phyloP scores from a whole-genome alignment of 2,888 invertebrate genomes.

The Deladenus siricidicola region DNA sequence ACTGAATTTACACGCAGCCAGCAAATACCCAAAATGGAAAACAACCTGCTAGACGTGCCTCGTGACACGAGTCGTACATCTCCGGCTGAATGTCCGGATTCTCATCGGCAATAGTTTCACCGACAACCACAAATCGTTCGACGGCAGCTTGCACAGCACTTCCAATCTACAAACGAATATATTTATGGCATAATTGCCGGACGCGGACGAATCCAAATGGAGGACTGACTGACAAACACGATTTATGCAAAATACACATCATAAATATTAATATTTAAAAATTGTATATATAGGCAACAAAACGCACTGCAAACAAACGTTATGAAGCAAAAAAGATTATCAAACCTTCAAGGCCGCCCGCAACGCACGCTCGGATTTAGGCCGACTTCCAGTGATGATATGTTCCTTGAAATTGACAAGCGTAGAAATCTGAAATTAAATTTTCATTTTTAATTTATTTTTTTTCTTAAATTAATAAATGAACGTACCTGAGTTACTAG shows the following conservation, averaged over 20 bases:
- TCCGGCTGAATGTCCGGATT: slow-evolving; percentile 91
- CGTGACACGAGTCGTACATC: slow-evolving; percentile 96
- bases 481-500: slow-evolving; percentile 79
- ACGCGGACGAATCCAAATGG: no score
- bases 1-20: neutral
- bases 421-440: slow-evolving; percentile 69
- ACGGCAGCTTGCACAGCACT: slow-evolving; percentile 93
- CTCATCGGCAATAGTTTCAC: slow-evolving; percentile 95
- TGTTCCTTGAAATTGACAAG: slow-evolving; percentile 70
- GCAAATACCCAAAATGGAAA: slow-evolving; percentile 2
- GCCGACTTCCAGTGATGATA: slow-evolving; percentile 61
- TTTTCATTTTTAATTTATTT: neutral
- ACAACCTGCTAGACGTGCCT: slow-evolving; percentile 84
- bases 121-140: slow-evolving; percentile 92
- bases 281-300: no score
- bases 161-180: slow-evolving; percentile 66
- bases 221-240: no score
- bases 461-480: neutral
- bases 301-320: no score
- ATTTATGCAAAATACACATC: no score
- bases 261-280: no score
- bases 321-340: neutral
- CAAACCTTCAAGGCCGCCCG: slow-evolving; percentile 65
- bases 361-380: slow-evolving; percentile 62
- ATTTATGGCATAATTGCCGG: no score